Conservation (phyloP, 2,113 vertebrate species). For the Helogale parvula region DNA sequence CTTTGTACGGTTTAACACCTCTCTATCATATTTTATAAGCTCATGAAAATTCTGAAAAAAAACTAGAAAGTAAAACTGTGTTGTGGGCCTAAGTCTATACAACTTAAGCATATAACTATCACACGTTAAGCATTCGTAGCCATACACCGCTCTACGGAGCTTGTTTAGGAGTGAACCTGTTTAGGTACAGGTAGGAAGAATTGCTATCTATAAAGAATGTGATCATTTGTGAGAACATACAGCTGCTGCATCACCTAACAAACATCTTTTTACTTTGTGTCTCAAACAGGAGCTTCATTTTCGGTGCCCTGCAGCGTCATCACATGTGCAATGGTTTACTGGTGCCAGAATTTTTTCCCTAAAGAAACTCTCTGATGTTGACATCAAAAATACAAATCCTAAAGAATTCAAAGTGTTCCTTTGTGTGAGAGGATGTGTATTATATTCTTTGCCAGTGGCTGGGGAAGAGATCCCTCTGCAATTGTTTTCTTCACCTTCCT, state of each 20-base stretch:
- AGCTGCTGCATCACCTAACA: background rate
- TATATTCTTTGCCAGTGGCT: background rate
- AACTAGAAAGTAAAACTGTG: background rate
- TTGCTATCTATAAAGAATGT: background rate
- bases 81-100: background rate
- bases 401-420: background rate
- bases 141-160: accelerated
- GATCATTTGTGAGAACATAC: background rate
- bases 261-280: background rate
- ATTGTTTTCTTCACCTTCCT: background rate
- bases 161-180: background rate
- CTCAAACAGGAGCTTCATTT: background rate
- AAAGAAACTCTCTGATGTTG: background rate
- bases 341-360: background rate
- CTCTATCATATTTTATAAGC: background rate
- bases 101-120: background rate
- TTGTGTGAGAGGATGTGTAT: background rate
- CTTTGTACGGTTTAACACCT: background rate
- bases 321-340: background rate
- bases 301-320: no score
- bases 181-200: background rate
- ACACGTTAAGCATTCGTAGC: background rate
- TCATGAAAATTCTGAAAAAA: background rate
- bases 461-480: background rate
- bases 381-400: conserved; percentile 18